These are phyloP conservation scores for Monopis laevigella DNA, from an alignment of 2,888 invertebrate species.

Conservation along the genomic window DNA sequence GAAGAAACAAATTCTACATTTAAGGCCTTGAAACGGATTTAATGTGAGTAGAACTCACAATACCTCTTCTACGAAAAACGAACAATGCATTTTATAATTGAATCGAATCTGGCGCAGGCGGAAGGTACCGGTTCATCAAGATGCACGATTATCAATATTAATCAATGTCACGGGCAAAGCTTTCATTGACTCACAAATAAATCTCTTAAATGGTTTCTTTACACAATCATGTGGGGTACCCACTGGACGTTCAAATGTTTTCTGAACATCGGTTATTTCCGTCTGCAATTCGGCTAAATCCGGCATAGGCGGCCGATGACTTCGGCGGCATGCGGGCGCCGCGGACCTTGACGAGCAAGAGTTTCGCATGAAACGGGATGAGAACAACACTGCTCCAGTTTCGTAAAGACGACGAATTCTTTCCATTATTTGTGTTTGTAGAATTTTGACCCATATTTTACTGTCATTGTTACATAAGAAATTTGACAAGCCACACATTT, in stretches of 20 bases:
- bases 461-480: too few species aligned
- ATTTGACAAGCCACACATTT: too few species aligned
- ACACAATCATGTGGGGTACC: too few species aligned
- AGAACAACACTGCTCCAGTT: conserved; percentile 2
- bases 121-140: conserved; percentile 9
- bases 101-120: conserved; percentile 9
- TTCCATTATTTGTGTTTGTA: too few species aligned
- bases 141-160: conserved; percentile 3
- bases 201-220: too few species aligned
- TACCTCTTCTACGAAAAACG: conserved; percentile 23
- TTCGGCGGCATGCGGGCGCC: conserved; percentile 37
- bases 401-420: background rate
- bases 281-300: conserved; percentile 52
- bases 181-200: too few species aligned
- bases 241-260: conserved; percentile 40
- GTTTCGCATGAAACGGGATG: conserved; percentile 8
- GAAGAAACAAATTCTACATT: background rate
- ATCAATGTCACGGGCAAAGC: background rate
- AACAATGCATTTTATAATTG: conserved; percentile 25
- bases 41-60: conserved; percentile 26
- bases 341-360: conserved; percentile 42
- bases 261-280: conserved; percentile 58
- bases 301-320: conserved; percentile 55
- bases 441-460: too few species aligned
- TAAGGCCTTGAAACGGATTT: conserved; percentile 30